Conservation (phyloP, 2,797 vertebrate species). For the Lycodopsis pacificus region DNA sequence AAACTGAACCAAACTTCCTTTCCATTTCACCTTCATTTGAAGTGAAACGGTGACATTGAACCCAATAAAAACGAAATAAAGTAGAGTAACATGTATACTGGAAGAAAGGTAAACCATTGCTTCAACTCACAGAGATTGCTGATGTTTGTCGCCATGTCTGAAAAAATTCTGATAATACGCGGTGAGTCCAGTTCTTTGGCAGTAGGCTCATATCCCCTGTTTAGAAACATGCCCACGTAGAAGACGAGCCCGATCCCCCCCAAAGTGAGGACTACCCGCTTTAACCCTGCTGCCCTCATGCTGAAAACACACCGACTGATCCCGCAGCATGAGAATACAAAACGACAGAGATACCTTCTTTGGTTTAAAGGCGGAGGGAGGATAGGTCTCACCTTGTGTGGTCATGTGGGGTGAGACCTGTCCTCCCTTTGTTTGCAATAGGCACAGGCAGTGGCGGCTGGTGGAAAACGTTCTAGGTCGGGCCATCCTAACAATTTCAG, state of each 20-base stretch:
- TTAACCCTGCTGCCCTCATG: slow-evolving; percentile 26
- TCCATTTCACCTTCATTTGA: no score
- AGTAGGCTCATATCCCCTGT: not conserved
- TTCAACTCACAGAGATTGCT: slow-evolving; percentile 55
- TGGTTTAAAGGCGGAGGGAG: no score
- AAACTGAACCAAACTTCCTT: not conserved
- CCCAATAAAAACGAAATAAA: not conserved
- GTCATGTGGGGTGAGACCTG: no score
- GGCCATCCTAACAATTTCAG: no score
- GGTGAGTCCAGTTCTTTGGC: not conserved
- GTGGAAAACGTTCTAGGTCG: no score
- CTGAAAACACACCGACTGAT: rapidly evolving
- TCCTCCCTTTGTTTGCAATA: no score
- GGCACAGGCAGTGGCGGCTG: no score
- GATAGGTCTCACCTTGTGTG: no score
- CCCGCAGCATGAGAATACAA: rapidly evolving
- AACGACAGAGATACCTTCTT: not conserved
- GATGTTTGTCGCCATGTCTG: slow-evolving; percentile 39
- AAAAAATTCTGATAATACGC: rapidly evolving
- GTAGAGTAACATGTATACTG: not conserved
- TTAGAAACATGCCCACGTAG: not conserved
- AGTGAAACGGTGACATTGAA: not conserved
- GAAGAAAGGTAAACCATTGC: not conserved
- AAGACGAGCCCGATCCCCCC: not conserved
- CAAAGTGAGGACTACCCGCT: rapidly evolving